Conservation (phyloP, 2,113 vertebrate genomes). For the Nibea albiflora region DNA sequence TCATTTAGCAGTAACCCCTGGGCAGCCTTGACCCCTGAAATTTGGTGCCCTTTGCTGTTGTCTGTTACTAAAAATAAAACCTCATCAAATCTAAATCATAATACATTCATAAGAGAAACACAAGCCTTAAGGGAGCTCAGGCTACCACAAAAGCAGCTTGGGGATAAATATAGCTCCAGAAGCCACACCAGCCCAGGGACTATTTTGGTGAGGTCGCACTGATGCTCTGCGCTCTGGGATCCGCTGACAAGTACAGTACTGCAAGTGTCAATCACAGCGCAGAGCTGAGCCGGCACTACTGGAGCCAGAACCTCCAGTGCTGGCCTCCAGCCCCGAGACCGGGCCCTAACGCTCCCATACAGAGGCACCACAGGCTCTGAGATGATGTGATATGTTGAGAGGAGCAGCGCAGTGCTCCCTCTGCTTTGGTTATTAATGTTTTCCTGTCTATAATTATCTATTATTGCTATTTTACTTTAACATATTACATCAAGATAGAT, state of each 20-base stretch:
- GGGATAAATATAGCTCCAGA: constrained; percentile 73
- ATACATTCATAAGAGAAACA: constrained; percentile 67
- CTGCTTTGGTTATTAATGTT: constrained; percentile 7
- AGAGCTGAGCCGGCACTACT: constrained; percentile 72
- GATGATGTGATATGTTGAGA: constrained; percentile 42
- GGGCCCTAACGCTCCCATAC: constrained; percentile 36
- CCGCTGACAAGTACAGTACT: constrained; percentile 83
- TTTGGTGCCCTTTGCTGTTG: constrained; percentile 7
- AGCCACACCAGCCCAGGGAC: constrained; percentile 70
- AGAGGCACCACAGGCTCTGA: constrained; percentile 29
- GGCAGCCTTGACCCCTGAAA: constrained; percentile 22
- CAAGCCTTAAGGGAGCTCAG: constrained; percentile 48
- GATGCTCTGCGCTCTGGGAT: constrained; percentile 73
- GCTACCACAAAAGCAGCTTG: constrained; percentile 67
- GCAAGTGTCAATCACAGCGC: constrained; percentile 68
- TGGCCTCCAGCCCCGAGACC: constrained; percentile 49
- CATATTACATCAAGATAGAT: too few species aligned
- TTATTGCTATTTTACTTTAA: background rate
- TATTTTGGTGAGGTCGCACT: constrained; percentile 80
- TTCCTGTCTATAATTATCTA: constrained; percentile 1
- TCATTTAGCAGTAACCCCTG: constrained; percentile 2
- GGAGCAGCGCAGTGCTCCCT: constrained; percentile 12
- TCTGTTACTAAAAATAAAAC: constrained; percentile 52
- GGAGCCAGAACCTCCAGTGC: constrained; percentile 50
- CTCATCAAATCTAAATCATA: constrained; percentile 58